Base-by-base conservation (phyloP, 2,888 invertebrate species). In the Parnassius apollo region DNA sequence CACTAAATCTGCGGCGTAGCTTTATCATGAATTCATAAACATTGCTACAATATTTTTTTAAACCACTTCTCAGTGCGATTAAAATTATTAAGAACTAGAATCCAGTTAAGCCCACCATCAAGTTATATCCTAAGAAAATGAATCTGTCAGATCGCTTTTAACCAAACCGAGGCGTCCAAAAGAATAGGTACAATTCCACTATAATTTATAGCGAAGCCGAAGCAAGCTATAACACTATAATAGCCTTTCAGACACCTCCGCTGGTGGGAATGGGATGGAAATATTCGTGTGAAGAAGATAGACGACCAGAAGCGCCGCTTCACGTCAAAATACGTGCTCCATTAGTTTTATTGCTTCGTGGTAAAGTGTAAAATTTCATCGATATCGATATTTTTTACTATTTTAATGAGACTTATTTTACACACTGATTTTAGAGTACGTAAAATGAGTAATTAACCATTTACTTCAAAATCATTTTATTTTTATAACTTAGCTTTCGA, bases 271-370 rank as follows among this genome's bases (percentile, higher is more conserved):
- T 10, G 82, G 69, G 87, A 90, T 66, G 71, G 51, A 62, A 69
- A 69, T 70, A 81, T 81, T 63, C 51, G 83, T 22, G 68, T 59
- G 82, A 90, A 69, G 9, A 77, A 68, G 86, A 88, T 12, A 72
- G 67, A 67, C 65, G 88, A 90, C 88, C 91, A 91, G 91, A 91
- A 91, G 91, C 91, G 91, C 91, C 91, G 90, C 90, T 89, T 84
- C 83, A 88, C 91, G 91, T 91, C 91, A 91, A 91, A 91, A 91
- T 91, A 91, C 91, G 91, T 90, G 91, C 87, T 86, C 85, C 88
- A 87, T 88, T 91, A 91, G 91, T 91, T 91, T 91, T 91, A 91
- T 91, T 91, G 83, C 89, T 79, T 76, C 76, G 80, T 76, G 78
- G 82, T 81, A 82, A 73, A 74, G 80, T 65, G 60, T 50, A 9